Percentiles rank a stretch among this genome's conserved stretches.
Conservation (phyloP, 2,113 vertebrate species). For the Macquaria ambigua region DNA sequence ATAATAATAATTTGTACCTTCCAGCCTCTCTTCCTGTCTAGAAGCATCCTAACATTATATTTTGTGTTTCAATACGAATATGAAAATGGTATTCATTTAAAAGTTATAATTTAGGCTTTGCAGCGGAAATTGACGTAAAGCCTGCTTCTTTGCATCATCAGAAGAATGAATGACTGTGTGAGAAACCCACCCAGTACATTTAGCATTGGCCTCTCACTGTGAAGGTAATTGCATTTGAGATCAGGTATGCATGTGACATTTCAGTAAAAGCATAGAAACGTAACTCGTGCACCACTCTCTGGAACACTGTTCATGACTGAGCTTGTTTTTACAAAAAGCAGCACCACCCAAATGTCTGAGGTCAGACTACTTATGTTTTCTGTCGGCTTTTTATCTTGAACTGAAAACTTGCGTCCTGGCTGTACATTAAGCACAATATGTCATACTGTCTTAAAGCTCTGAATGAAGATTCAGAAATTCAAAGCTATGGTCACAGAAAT, state of each 20-base stretch:
- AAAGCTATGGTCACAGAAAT: background rate
- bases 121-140: slow-evolving; percentile 51
- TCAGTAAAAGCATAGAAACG: slow-evolving; percentile 82
- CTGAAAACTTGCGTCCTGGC: background rate
- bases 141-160: slow-evolving; percentile 67
- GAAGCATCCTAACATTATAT: slow-evolving; percentile 54
- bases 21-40: slow-evolving; percentile 45
- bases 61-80: slow-evolving; percentile 49
- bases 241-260: slow-evolving; percentile 83
- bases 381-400: slow-evolving; percentile 12
- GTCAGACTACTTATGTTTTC: slow-evolving; percentile 39
- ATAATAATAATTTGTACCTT: slow-evolving; percentile 49
- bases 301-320: slow-evolving; percentile 32
- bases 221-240: slow-evolving; percentile 77
- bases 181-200: slow-evolving; percentile 70
- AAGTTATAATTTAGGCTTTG: slow-evolving; percentile 65
- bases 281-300: slow-evolving; percentile 42
- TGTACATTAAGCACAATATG: background rate
- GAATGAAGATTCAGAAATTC: background rate
- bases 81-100: slow-evolving; percentile 53
- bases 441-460: background rate
- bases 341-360: slow-evolving; percentile 35
- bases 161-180: slow-evolving; percentile 59
- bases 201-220: slow-evolving; percentile 69
- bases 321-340: slow-evolving; percentile 45